Evolutionary conservation across 2,113 vertebrate species (phyloP).

Genomic region (Sylvia atricapilla): DNA sequence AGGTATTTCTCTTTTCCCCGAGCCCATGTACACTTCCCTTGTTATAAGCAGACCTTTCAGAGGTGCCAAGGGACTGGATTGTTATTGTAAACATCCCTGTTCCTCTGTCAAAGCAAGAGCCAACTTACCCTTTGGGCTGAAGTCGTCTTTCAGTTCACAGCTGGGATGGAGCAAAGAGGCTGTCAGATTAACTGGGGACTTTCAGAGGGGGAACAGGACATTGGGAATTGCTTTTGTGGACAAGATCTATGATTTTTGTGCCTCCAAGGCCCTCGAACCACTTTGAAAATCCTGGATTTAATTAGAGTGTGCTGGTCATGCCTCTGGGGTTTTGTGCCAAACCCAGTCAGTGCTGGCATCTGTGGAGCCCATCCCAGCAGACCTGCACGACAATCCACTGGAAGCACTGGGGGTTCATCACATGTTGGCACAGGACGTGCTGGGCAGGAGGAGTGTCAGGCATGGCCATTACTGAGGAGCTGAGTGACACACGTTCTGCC

Average conservation of each 20-base stretch:
- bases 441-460: not conserved
- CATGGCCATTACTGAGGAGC: not conserved
- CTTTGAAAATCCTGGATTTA: not conserved
- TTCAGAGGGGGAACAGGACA: not conserved
- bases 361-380: not conserved
- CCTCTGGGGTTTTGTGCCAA: not conserved
- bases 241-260: not conserved
- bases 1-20: not conserved
- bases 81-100: not conserved
- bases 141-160: not conserved
- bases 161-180: not conserved
- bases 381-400: fast-evolving
- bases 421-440: too few relatives aligned
- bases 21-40: not conserved
- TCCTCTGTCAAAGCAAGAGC: not conserved
- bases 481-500: not conserved
- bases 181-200: not conserved
- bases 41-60: not conserved
- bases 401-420: not conserved
- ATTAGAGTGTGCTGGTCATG: not conserved
- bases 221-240: not conserved
- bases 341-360: not conserved
- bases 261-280: not conserved
- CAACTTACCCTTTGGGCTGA: not conserved
- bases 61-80: not conserved